These are phyloP conservation scores for Hoplodrina blanda DNA, from an alignment of 2,888 invertebrate genomes.

Conservation along the genomic window DNA sequence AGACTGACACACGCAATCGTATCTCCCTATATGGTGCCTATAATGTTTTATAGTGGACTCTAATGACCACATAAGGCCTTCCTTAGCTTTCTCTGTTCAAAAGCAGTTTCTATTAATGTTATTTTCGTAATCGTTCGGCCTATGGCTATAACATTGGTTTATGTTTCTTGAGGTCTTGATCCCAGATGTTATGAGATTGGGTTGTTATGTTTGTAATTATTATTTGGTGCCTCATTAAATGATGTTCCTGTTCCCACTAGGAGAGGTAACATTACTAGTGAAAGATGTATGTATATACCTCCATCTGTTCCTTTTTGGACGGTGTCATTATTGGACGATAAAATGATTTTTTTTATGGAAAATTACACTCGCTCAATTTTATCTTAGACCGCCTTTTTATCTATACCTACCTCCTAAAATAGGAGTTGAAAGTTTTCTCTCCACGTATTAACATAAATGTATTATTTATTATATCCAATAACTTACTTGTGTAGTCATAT, in stretches of 20 bases:
- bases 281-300: background rate
- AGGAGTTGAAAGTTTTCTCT: no score
- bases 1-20: slow-evolving; percentile 39
- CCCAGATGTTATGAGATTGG: background rate
- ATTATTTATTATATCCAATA: no score
- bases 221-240: background rate
- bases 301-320: no score
- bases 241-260: background rate
- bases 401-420: no score
- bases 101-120: slow-evolving; percentile 39
- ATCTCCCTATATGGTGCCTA: slow-evolving; percentile 43
- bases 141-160: slow-evolving; percentile 19
- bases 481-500: slow-evolving; percentile 93
- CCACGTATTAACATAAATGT: no score
- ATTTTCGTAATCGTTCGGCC: slow-evolving; percentile 32
- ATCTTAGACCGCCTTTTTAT: no score
- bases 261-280: no score
- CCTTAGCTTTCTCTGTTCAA: slow-evolving; percentile 40
- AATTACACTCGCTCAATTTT: no score
- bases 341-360: no score
- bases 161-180: slow-evolving; percentile 24
- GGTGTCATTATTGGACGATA: background rate
- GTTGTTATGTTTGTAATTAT: background rate
- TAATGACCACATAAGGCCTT: slow-evolving; percentile 42
- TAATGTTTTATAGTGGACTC: slow-evolving; percentile 43